phyloP scores from a whole-genome alignment of 2,888 invertebrate species.

The Cecidostiba fungosa region DNA sequence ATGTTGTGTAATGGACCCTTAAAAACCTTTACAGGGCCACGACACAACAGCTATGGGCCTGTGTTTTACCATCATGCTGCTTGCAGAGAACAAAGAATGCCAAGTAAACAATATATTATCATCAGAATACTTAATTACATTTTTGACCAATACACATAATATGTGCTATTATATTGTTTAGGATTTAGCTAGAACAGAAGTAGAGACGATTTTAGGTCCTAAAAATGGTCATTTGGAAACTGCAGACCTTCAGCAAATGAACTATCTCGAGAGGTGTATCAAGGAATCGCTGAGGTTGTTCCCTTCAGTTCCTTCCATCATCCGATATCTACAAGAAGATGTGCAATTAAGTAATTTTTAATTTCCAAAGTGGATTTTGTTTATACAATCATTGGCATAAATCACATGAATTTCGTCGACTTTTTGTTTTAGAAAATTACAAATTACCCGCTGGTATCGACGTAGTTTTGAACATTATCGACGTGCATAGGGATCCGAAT shows the following conservation, averaged over 20 bases:
- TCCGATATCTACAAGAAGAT: conserved; percentile 82
- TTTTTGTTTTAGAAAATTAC: conserved; percentile 76
- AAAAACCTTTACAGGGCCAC: conserved; percentile 79
- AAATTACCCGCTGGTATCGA: conserved; percentile 80
- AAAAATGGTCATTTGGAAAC: conserved; percentile 80
- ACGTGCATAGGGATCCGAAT: conserved; percentile 84
- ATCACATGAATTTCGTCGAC: neutral
- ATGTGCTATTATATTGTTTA: conserved; percentile 24
- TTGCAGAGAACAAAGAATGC: conserved; percentile 48
- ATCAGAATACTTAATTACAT: neutral
- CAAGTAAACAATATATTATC: neutral
- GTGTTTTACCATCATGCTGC: conserved; percentile 80
- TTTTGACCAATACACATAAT: neutral
- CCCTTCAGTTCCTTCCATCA: conserved; percentile 86
- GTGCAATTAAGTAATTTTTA: conserved; percentile 74
- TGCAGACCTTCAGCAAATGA: conserved; percentile 83
- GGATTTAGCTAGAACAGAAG: conserved; percentile 68
- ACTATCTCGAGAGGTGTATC: conserved; percentile 86
- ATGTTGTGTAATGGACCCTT: neutral
- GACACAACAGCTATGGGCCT: conserved; percentile 84
- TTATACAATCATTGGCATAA: neutral
- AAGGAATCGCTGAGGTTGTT: conserved; percentile 86
- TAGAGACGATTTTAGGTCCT: conserved; percentile 80
- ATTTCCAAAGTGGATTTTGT: neutral
- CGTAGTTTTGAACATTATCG: conserved; percentile 82